These are phyloP conservation scores for Disparrhopalites patrizii DNA, from an alignment of 2,888 invertebrate genomes.

Conservation along the genomic window DNA sequence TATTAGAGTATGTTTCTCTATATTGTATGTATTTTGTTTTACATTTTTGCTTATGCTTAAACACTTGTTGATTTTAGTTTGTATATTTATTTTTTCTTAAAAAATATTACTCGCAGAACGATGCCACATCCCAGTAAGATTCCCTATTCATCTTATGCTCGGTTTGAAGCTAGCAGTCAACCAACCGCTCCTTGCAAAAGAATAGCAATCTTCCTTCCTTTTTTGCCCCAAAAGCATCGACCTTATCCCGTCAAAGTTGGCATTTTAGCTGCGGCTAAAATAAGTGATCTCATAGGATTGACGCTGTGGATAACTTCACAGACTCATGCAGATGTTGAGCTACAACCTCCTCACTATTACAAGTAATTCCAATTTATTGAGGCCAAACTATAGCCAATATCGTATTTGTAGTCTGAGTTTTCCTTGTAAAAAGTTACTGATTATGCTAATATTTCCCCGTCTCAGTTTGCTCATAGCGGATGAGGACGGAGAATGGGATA, in stretches of 20 bases:
- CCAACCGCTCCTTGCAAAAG: slow-evolving; percentile 60
- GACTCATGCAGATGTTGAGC: slow-evolving; percentile 50
- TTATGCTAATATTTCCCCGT: background rate
- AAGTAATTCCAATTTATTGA: slow-evolving; percentile 57
- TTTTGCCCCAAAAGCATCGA: slow-evolving; percentile 74
- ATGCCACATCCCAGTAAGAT: slow-evolving; percentile 37
- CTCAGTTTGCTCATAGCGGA: slow-evolving; percentile 88
- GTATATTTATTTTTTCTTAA: background rate
- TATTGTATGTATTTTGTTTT: too few species aligned
- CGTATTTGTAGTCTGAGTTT: background rate
- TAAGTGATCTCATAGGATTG: slow-evolving; percentile 85
- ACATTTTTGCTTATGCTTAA: too few species aligned
- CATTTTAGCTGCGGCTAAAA: slow-evolving; percentile 71
- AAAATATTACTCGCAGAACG: too few species aligned
- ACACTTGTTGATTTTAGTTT: background rate
- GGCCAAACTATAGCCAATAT: background rate
- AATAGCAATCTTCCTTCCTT: slow-evolving; percentile 84
- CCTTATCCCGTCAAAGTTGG: slow-evolving; percentile 74
- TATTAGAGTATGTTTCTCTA: slow-evolving; percentile 36
- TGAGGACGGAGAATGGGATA: slow-evolving; percentile 92
- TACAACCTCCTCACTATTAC: slow-evolving; percentile 30
- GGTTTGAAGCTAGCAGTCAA: slow-evolving; percentile 74
- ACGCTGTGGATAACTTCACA: slow-evolving; percentile 72
- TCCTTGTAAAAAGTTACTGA: background rate
- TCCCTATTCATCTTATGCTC: slow-evolving; percentile 83